A percentile compares a stretch with the other conserved stretches of the same genome.
Conservation (phyloP, 2,888 invertebrate genomes). For the Eilema depressum region DNA sequence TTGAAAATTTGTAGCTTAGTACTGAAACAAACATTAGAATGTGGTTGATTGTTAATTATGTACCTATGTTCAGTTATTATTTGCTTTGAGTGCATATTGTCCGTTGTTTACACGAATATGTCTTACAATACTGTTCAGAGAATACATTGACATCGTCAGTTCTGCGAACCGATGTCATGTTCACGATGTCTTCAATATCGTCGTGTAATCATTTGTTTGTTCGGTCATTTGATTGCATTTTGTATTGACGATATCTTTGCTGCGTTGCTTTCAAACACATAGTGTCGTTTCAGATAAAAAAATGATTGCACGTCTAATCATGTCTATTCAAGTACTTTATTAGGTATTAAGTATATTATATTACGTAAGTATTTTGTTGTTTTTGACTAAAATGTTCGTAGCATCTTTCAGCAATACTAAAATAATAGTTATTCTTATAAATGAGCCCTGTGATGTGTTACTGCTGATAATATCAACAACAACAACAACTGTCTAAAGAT, state of each 20-base stretch:
- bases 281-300: not conserved
- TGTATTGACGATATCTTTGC: not conserved
- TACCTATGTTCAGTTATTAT: constrained; percentile 43
- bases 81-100: constrained; percentile 48
- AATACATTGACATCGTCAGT: constrained; percentile 53
- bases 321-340: not conserved
- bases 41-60: constrained; percentile 43
- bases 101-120: constrained; percentile 53
- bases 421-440: no score
- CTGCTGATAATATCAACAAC: not conserved
- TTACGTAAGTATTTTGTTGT: no score
- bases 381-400: no score
- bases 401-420: no score
- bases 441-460: not conserved
- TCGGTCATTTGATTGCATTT: not conserved
- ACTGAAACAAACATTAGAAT: constrained; percentile 29
- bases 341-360: not conserved
- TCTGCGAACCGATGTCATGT: constrained; percentile 48
- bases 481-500: not conserved
- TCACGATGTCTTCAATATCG: constrained; percentile 5
- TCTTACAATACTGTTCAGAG: constrained; percentile 54
- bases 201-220: constrained; percentile 3
- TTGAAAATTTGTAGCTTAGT: constrained; percentile 17
- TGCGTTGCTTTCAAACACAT: not conserved
- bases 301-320: not conserved